A percentile compares a stretch with the other conserved stretches of the same genome.
These are phyloP conservation scores for Watsonalla cultraria DNA, from an alignment of 2,888 invertebrate species.

Conservation along the genomic window DNA sequence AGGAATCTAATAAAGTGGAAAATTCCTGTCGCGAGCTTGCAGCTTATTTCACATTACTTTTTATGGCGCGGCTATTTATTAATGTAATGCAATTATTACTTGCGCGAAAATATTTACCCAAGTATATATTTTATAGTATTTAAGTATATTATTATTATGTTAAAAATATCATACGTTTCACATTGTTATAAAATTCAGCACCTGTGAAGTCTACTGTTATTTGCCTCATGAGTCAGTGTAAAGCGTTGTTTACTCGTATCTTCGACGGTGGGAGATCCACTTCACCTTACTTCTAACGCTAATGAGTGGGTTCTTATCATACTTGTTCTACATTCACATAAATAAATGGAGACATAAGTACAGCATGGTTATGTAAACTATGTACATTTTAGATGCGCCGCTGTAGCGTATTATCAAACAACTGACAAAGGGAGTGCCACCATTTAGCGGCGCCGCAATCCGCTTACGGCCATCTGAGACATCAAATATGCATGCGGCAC, in stretches of 20 bases:
- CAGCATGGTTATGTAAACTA: constrained; percentile 6
- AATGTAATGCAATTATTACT: neutral
- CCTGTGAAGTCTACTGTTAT: no score
- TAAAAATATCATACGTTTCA: no score
- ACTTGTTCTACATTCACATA: no score
- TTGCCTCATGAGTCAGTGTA: no score
- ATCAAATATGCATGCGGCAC: constrained; percentile 65
- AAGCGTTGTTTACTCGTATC: no score
- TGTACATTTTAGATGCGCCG: constrained; percentile 5
- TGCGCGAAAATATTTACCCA: no score
- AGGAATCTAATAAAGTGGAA: constrained; percentile 75
- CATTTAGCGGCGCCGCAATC: constrained; percentile 57
- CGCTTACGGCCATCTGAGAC: constrained; percentile 42
- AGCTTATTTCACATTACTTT: constrained; percentile 51
- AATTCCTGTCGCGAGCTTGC: constrained; percentile 54
- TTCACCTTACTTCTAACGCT: no score
- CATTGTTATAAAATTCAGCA: no score
- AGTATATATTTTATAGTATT: no score
- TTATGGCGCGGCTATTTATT: constrained; percentile 13
- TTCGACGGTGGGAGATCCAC: no score
- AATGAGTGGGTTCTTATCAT: no score
- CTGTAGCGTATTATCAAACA: constrained; percentile 26
- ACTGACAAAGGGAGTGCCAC: constrained; percentile 51
- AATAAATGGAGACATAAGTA: neutral
- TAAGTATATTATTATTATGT: no score